A percentile compares a stretch with the other conserved stretches of the same genome.
Conservation (phyloP, 2,113 vertebrate species). For the Coreoperca whiteheadi region DNA sequence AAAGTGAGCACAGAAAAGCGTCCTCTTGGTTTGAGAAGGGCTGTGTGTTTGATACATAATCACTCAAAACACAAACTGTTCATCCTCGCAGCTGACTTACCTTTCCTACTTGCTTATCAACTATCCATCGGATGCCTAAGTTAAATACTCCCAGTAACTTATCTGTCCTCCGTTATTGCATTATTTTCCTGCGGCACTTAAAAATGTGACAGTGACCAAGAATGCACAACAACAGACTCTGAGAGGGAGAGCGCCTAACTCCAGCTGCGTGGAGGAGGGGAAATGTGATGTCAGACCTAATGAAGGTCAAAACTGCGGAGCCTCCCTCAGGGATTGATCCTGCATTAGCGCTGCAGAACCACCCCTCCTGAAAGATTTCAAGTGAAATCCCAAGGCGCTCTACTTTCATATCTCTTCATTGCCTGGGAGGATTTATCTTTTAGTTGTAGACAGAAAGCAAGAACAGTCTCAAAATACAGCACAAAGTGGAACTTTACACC, state of each 20-base stretch:
- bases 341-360: not conserved
- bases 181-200: not conserved
- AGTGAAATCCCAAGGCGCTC: not conserved
- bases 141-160: not conserved
- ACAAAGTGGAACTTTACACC: not conserved
- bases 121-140: not conserved
- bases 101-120: not conserved
- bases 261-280: conserved; percentile 9
- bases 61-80: not conserved
- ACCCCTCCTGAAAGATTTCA: not conserved
- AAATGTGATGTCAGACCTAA: conserved; percentile 6
- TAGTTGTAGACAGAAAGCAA: not conserved
- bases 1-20: not conserved
- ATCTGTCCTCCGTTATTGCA: not conserved
- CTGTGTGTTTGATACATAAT: not conserved
- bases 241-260: not conserved
- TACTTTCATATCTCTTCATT: not conserved
- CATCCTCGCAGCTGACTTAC: not conserved
- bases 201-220: not conserved
- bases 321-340: not conserved
- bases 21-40: not conserved
- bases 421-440: not conserved
- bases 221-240: not conserved
- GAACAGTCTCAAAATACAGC: not conserved
- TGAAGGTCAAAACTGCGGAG: conserved; percentile 5